A percentile compares a stretch with the other conserved stretches of the same genome.
These are phyloP conservation scores for Cryptops parisi DNA, from an alignment of 2,888 invertebrate species.

Conservation along the genomic window DNA sequence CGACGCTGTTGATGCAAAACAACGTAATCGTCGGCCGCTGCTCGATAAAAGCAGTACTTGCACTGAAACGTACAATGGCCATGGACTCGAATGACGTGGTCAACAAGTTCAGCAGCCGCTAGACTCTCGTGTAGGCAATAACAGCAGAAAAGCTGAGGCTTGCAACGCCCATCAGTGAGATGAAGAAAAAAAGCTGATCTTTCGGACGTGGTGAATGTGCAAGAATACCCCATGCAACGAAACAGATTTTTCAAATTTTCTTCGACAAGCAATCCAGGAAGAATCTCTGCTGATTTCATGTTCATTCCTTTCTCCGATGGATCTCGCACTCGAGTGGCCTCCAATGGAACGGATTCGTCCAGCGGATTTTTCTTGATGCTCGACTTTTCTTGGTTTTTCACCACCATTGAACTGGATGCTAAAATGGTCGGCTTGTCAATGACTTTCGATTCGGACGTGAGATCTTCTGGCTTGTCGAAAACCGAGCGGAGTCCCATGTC, in stretches of 20 bases:
- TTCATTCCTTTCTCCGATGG: neutral
- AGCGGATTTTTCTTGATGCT: neutral
- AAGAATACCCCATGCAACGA: slow-evolving; percentile 42
- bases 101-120: slow-evolving; percentile 36
- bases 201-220: slow-evolving; percentile 36
- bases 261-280: slow-evolving; percentile 28
- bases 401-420: neutral
- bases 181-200: slow-evolving; percentile 33
- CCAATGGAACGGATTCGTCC: neutral
- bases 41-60: slow-evolving; percentile 51
- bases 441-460: neutral
- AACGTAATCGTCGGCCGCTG: slow-evolving; percentile 44
- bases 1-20: slow-evolving; percentile 39
- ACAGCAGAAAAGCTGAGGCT: slow-evolving; percentile 31
- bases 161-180: slow-evolving; percentile 36
- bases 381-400: neutral
- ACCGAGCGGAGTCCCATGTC: neutral
- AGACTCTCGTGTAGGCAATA: slow-evolving; percentile 41
- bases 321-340: neutral
- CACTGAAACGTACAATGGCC: slow-evolving; percentile 47
- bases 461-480: neutral
- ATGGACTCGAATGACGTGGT: slow-evolving; percentile 48
- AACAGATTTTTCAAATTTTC: slow-evolving; percentile 36
- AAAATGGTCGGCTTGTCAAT: neutral
- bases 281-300: neutral